A percentile compares a stretch with the other conserved stretches of the same genome.
These are phyloP conservation scores for Sorex maritimensis DNA, from an alignment of 2,797 vertebrate genomes.

Conservation along the genomic window DNA sequence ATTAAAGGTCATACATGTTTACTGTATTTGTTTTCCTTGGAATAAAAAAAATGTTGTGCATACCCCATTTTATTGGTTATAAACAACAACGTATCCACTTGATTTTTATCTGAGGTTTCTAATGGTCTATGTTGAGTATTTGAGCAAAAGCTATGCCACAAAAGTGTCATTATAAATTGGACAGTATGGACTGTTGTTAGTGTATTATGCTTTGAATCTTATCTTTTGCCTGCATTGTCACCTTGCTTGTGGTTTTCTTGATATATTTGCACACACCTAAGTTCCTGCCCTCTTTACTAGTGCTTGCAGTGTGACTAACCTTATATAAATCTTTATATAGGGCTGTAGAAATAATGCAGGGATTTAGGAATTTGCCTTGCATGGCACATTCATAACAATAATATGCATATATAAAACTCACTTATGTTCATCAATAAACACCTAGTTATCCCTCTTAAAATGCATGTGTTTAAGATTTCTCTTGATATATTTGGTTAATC, in stretches of 20 bases:
- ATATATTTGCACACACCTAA: background rate
- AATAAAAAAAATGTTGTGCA: background rate
- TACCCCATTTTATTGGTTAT: background rate
- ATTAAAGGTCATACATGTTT: background rate
- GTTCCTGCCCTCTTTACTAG: background rate
- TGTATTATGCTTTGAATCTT: no score
- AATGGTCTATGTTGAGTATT: background rate
- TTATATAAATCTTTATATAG: background rate
- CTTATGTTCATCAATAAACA: background rate
- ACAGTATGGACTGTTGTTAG: no score
- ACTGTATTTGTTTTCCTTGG: background rate
- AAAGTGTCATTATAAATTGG: no score
- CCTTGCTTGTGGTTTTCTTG: background rate
- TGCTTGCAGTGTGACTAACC: background rate
- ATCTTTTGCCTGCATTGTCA: no score
- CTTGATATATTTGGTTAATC: conserved; percentile 51
- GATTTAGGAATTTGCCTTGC: no score
- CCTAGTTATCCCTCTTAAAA: conserved; percentile 9
- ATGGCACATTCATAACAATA: background rate
- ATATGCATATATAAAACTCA: background rate
- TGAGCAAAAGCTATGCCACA: background rate
- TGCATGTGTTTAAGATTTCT: conserved; percentile 8
- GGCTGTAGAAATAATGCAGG: conserved; percentile 5
- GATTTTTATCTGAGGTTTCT: conserved; percentile 7
- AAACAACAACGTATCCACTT: background rate